Percentiles rank a stretch among this genome's conserved stretches.
Conservation (phyloP, 2,888 invertebrate genomes). For the Macrosiphum euphorbiae region DNA sequence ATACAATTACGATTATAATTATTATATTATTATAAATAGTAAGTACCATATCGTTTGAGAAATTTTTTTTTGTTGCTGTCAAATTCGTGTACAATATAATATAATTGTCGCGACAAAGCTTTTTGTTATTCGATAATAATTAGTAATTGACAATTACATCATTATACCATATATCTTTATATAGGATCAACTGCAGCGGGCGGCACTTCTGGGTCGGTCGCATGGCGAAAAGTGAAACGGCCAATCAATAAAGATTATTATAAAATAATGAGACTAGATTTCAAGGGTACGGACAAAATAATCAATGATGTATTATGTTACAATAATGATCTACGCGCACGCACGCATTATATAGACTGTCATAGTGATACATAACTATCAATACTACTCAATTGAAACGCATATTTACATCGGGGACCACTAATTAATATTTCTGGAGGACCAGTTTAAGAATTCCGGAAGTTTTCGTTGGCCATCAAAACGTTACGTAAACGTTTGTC, state of each 20-base stretch:
- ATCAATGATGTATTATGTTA: not conserved
- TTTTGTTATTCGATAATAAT: not conserved
- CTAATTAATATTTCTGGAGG: not conserved
- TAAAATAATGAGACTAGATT: slow-evolving; percentile 12
- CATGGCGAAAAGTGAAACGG: slow-evolving; percentile 23
- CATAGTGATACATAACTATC: not conserved
- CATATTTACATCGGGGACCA: not conserved
- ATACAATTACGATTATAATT: not conserved
- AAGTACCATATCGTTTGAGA: not conserved
- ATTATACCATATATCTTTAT: not conserved
- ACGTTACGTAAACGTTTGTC: not conserved
- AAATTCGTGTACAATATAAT: not conserved
- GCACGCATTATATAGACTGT: not conserved
- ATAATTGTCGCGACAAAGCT: not conserved
- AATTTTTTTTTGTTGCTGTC: not conserved
- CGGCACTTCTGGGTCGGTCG: not conserved
- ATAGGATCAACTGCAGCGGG: not conserved
- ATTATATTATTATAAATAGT: not conserved
- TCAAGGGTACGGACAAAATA: slow-evolving; percentile 37
- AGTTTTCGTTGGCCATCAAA: not conserved
- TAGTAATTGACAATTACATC: not conserved
- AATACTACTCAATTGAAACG: slow-evolving; percentile 7
- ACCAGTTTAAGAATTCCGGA: not conserved
- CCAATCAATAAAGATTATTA: slow-evolving; percentile 24
- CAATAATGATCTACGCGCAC: not conserved